Percentiles rank a stretch among this genome's conserved stretches.
phyloP scores from a whole-genome alignment of 37 sponge, comb jelly and placozoan species.

The Aplysina aerophoba region DNA sequence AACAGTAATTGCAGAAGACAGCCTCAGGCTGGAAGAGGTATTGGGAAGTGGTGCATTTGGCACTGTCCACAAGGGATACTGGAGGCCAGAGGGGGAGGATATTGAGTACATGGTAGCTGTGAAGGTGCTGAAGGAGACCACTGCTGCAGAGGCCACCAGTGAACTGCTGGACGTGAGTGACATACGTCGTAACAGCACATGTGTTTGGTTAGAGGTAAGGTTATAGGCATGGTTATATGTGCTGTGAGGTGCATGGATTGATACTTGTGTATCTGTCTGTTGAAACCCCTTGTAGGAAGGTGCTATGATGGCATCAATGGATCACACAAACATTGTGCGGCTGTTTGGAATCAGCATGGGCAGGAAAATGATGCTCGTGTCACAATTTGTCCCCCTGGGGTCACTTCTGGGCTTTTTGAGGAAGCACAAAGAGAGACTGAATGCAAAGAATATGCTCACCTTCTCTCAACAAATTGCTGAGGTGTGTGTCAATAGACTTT shows the following conservation, averaged over 20 bases:
- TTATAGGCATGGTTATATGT: neutral
- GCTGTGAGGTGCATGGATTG: too few species aligned
- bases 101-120: constrained; percentile 75
- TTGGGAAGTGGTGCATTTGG: constrained; percentile 95
- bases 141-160: constrained; percentile 54
- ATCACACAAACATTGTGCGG: constrained; percentile 82
- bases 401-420: constrained; percentile 85
- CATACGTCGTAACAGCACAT: neutral
- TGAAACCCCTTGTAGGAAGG: constrained; percentile 64
- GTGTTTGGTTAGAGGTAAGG: neutral
- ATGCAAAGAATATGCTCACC: constrained; percentile 66
- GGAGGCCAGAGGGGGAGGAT: constrained; percentile 67
- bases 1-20: constrained; percentile 52
- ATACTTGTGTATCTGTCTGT: too few species aligned
- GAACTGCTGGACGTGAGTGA: constrained; percentile 76
- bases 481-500: neutral
- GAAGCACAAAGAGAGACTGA: constrained; percentile 72
- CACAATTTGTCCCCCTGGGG: constrained; percentile 89
- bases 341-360: constrained; percentile 88
- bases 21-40: constrained; percentile 61
- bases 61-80: constrained; percentile 89
- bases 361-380: constrained; percentile 82
- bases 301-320: constrained; percentile 87
- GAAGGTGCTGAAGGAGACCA: constrained; percentile 83
- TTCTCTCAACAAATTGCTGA: constrained; percentile 82